phyloP scores from a whole-genome alignment of 2,797 vertebrate genomes.

The Premnoplex brunnescens region DNA sequence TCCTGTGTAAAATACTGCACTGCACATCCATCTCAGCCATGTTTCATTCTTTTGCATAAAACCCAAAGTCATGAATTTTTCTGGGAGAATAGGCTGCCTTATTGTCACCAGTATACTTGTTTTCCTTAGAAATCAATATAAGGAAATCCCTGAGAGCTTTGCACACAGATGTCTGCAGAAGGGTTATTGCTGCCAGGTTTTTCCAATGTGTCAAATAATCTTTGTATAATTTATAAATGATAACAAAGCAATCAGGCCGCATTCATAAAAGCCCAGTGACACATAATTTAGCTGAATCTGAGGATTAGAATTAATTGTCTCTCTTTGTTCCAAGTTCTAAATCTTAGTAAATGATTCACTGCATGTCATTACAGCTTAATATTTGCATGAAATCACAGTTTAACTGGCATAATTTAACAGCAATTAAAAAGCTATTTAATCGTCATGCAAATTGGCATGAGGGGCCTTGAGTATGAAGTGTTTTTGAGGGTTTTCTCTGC shows the following conservation, averaged over 20 bases:
- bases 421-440: constrained; percentile 98
- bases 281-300: constrained; percentile 79
- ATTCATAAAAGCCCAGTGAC: constrained; percentile 81
- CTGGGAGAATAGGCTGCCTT: neutral
- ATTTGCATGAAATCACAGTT: constrained; percentile 98
- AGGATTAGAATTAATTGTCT: constrained; percentile 85
- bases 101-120: constrained; percentile 18
- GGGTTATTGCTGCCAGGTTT: constrained; percentile 60
- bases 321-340: constrained; percentile 86
- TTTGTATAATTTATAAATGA: constrained; percentile 78
- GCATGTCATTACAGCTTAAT: constrained; percentile 92
- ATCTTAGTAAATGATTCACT: constrained; percentile 91
- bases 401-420: constrained; percentile 92
- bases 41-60: neutral
- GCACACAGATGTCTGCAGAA: constrained; percentile 56
- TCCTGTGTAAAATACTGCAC: neutral
- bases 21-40: neutral
- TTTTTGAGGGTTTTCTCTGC: constrained; percentile 63
- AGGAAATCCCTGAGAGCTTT: constrained; percentile 55
- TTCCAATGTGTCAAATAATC: constrained; percentile 65
- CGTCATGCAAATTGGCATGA: constrained; percentile 84
- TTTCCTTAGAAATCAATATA: constrained; percentile 37
- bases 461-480: constrained; percentile 80
- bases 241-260: constrained; percentile 80
- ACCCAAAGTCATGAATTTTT: neutral